A percentile compares a stretch with the other conserved stretches of the same genome.
Conservation (phyloP, 37 sponge, comb jelly and placozoan species). For the Ephydatia muelleri region DNA sequence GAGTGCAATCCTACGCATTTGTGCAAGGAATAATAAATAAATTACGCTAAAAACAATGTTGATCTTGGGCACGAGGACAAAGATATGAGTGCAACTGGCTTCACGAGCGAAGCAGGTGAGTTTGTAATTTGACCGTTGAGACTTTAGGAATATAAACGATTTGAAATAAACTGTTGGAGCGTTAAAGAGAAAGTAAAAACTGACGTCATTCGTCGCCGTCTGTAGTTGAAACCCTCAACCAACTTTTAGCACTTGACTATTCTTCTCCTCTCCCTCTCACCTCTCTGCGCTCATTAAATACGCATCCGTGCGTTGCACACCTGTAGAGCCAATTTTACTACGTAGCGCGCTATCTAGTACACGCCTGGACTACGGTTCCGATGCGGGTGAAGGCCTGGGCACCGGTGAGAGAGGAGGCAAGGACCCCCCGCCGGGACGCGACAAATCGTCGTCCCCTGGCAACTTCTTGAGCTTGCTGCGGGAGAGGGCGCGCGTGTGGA, state of each 20-base stretch:
- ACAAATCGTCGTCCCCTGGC: neutral
- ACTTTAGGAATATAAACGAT: too few relatives aligned
- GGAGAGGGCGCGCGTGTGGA: neutral
- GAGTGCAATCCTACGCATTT: too few relatives aligned
- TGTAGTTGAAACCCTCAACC: too few relatives aligned
- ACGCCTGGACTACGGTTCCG: neutral
- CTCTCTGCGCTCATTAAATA: too few relatives aligned
- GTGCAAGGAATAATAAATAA: too few relatives aligned
- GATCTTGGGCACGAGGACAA: neutral
- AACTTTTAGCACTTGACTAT: neutral
- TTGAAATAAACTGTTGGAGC: too few relatives aligned
- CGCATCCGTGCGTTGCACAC: too few relatives aligned
- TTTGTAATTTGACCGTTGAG: neutral
- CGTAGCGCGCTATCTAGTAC: neutral
- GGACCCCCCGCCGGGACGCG: neutral
- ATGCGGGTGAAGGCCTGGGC: neutral
- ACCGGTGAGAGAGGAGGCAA: neutral
- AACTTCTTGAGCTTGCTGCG: neutral
- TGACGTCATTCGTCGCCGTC: too few relatives aligned
- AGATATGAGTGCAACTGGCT: neutral
- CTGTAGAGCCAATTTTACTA: neutral
- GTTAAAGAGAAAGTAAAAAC: too few relatives aligned
- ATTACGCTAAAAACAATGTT: too few relatives aligned
- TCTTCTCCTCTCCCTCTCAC: neutral
- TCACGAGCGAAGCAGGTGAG: neutral